Percentiles rank a stretch among this genome's conserved stretches.
Evolutionary conservation across 1,140 invertebrate genomes (phyloP).

Genomic region (Drosophila sturtevanti): DNA sequence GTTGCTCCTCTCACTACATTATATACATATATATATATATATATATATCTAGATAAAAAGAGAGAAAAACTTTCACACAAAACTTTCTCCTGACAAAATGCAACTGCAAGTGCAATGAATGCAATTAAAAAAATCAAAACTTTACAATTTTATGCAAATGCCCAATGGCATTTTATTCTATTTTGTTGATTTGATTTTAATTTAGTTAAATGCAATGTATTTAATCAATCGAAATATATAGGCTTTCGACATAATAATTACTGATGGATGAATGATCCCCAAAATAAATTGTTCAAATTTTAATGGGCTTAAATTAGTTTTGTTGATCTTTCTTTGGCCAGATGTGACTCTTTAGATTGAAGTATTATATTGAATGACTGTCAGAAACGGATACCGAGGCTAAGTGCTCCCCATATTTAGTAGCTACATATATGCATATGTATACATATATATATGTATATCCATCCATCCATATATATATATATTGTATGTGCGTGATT

Average conservation of each 20-base stretch:
- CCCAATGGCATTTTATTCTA: background rate
- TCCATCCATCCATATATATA: no score
- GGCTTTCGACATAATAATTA: no score
- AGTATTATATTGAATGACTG: no score
- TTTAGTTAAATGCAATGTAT: background rate
- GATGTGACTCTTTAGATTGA: no score
- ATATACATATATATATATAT: no score
- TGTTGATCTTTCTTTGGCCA: no score
- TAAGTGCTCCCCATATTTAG: no score
- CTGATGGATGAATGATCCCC: no score
- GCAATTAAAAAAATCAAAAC: constrained; percentile 34
- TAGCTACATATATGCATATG: background rate
- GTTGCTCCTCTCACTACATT: constrained; percentile 36
- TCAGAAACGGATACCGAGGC: no score
- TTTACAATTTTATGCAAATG: constrained; percentile 20
- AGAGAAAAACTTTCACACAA: constrained; percentile 28
- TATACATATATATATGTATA: background rate
- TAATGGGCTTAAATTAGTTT: constrained; percentile 29
- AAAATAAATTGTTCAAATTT: no score
- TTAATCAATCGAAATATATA: constrained; percentile 36
- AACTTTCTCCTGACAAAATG: constrained; percentile 42
- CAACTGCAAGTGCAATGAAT: constrained; percentile 39
- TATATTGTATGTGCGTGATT: constrained; percentile 41
- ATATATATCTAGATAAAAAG: no score
- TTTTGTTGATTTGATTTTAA: background rate